Evolutionary conservation across 2,113 vertebrate species (phyloP).

Genomic region (Pterophyllum scalare): DNA sequence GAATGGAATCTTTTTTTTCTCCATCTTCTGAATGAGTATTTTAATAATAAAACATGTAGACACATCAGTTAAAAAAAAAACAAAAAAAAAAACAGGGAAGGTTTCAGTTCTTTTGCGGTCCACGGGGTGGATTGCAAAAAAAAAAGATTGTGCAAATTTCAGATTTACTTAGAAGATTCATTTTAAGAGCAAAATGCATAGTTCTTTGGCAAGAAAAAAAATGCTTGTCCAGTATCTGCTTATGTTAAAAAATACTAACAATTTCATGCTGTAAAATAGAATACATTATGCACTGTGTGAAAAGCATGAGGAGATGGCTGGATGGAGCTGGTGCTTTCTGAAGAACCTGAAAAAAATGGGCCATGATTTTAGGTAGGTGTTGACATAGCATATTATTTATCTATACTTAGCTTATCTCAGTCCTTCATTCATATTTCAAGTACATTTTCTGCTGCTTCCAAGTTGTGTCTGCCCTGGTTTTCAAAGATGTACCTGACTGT

Average conservation of each 20-base stretch:
- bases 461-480: conserved; percentile 13
- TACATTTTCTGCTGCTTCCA: conserved; percentile 4
- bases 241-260: neutral
- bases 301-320: neutral
- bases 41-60: rapidly evolving
- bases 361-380: too few species aligned
- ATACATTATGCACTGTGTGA: neutral
- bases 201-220: neutral
- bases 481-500: conserved; percentile 24
- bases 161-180: neutral
- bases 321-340: too few species aligned
- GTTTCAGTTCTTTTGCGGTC: neutral
- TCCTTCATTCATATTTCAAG: neutral
- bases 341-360: too few species aligned
- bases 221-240: rapidly evolving
- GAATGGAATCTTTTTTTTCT: too few species aligned
- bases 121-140: too few species aligned
- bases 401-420: neutral
- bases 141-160: neutral
- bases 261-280: neutral
- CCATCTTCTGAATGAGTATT: neutral
- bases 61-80: neutral
- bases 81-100: neutral
- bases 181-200: neutral
- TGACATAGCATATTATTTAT: rapidly evolving